Evolutionary conservation across 2,113 vertebrate species (phyloP).

Genomic region (Setophaga petechia): DNA sequence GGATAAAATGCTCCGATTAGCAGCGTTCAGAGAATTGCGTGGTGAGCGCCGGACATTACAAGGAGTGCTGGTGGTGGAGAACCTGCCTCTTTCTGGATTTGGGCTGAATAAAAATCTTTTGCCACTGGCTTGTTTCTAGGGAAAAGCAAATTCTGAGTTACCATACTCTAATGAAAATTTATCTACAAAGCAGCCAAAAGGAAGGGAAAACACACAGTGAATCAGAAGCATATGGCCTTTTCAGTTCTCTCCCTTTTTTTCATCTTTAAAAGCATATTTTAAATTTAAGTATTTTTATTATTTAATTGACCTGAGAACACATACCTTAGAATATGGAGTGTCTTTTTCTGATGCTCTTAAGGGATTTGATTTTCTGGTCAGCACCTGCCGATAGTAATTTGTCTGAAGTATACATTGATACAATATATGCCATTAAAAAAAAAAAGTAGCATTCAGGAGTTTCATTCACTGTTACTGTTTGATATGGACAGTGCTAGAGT

Average conservation of each 20-base stretch:
- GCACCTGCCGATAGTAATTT: constrained; percentile 36
- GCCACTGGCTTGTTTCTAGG: constrained; percentile 59
- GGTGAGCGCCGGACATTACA: constrained; percentile 48
- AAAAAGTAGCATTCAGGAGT: rapidly evolving
- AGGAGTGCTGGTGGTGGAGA: constrained; percentile 34
- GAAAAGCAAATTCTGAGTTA: not conserved
- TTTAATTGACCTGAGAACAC: not conserved
- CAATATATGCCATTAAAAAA: not conserved
- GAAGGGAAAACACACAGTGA: not conserved
- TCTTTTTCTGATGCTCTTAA: constrained; percentile 40
- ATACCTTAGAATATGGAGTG: constrained; percentile 47
- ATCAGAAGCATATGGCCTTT: not conserved
- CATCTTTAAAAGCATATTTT: not conserved
- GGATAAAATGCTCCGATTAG: constrained; percentile 51
- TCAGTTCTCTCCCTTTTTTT: not conserved
- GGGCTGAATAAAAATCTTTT: constrained; percentile 78
- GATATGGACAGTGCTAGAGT: not conserved
- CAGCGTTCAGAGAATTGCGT: not conserved
- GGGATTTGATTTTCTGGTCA: constrained; percentile 55
- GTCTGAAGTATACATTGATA: not conserved
- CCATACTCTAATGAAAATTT: not conserved
- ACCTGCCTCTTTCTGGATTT: constrained; percentile 21
- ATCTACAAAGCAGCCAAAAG: not conserved
- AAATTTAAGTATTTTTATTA: not conserved
- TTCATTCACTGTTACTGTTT: not conserved